These are phyloP conservation scores for Micromussa lordhowensis DNA, from an alignment of 92 coral and sea anemone species.

Conservation along the genomic window DNA sequence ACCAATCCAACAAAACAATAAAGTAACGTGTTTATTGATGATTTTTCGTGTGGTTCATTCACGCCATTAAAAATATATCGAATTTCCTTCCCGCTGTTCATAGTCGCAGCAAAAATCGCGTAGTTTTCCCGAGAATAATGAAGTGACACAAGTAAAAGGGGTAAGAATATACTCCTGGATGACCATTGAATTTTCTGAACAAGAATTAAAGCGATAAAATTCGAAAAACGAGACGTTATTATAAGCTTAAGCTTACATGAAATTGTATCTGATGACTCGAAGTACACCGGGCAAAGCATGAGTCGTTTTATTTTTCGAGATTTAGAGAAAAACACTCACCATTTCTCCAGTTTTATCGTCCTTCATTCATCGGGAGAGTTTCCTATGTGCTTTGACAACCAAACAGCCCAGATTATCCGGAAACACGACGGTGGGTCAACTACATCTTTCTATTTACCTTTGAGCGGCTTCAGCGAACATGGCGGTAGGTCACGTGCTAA, in stretches of 20 bases:
- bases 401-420: slow-evolving; percentile 12
- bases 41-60: not conserved
- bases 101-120: not conserved
- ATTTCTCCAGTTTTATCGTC: slow-evolving; percentile 4
- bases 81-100: slow-evolving; percentile 17
- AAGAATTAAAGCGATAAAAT: not conserved
- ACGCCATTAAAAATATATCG: slow-evolving; percentile 11
- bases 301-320: not conserved
- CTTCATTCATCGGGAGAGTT: slow-evolving; percentile 5
- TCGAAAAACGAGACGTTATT: not conserved
- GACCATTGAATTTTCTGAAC: not conserved
- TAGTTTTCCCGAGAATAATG: not conserved
- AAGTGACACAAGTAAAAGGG: not conserved
- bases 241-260: too few species aligned
- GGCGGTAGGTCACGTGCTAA: slow-evolving; percentile 52
- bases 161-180: not conserved
- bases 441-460: slow-evolving; percentile 29
- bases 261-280: not conserved
- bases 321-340: slow-evolving; percentile 29
- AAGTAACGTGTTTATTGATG: not conserved
- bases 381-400: not conserved
- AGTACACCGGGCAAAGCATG: not conserved
- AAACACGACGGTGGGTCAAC: not conserved
- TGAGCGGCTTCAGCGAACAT: slow-evolving; percentile 38
- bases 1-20: not conserved